Evolutionary conservation across 1,140 invertebrate genomes (phyloP).

Genomic region (Episyrphus balteatus): DNA sequence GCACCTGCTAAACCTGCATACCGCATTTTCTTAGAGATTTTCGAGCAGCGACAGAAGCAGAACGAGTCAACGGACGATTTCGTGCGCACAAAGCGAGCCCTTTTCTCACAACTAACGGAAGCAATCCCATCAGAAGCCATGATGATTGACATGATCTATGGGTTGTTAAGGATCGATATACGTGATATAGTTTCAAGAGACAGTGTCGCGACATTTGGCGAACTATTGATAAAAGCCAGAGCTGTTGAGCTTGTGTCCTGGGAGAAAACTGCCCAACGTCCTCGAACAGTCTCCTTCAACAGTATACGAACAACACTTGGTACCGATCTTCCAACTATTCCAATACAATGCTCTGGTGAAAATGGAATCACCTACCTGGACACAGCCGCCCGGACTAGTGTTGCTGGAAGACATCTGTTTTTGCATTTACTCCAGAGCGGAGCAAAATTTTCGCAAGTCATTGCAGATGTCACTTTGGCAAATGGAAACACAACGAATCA

Average conservation of each 20-base stretch:
- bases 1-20: slow-evolving; percentile 5
- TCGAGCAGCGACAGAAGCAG: slow-evolving; percentile 1
- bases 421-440: background rate
- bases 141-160: slow-evolving; percentile 4
- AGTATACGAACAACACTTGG: slow-evolving; percentile 1
- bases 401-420: slow-evolving; percentile 3
- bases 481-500: background rate
- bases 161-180: background rate
- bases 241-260: background rate
- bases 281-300: background rate
- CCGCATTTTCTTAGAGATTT: slow-evolving; percentile 2
- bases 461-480: slow-evolving; percentile 1
- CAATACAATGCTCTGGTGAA: background rate
- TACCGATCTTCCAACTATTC: background rate
- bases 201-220: background rate
- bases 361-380: slow-evolving; percentile 3
- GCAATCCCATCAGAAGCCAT: too few species aligned
- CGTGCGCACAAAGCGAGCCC: background rate
- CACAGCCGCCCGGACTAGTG: background rate
- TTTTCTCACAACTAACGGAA: too few species aligned
- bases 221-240: background rate
- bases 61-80: background rate
- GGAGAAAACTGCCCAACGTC: slow-evolving; percentile 5
- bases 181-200: slow-evolving; percentile 1
- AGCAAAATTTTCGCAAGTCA: background rate